phyloP scores from a whole-genome alignment of 2,888 invertebrate species.

The Erebia ligea region DNA sequence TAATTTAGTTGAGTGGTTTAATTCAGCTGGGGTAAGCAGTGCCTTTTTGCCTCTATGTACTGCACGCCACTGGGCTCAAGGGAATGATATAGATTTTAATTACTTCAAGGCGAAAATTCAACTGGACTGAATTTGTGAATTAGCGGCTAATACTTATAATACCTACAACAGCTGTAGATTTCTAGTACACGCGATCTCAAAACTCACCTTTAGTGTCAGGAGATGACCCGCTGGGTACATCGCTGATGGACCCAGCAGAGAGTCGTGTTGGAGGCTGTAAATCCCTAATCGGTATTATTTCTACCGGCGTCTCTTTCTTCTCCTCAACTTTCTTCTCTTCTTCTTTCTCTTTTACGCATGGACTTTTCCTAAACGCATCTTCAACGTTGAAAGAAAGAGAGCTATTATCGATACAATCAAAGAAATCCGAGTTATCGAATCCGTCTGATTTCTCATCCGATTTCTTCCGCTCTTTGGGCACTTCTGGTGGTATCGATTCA shows the following conservation, averaged over 20 bases:
- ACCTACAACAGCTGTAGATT: background rate
- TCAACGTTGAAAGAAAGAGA: constrained; percentile 78
- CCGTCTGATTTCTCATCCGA: constrained; percentile 81
- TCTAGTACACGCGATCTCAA: background rate
- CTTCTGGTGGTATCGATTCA: constrained; percentile 73
- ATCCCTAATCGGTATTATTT: constrained; percentile 55
- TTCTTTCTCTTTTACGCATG: constrained; percentile 68
- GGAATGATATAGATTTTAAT: no score
- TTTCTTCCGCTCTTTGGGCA: constrained; percentile 76
- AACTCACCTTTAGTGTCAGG: constrained; percentile 82
- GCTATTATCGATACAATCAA: constrained; percentile 80
- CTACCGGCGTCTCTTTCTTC: constrained; percentile 55
- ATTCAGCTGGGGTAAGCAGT: no score
- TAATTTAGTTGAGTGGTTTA: no score
- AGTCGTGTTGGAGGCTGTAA: constrained; percentile 74
- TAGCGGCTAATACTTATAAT: background rate
- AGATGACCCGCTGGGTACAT: constrained; percentile 85
- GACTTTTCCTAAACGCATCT: constrained; percentile 79
- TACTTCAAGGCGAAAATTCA: no score
- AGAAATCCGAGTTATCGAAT: constrained; percentile 79
- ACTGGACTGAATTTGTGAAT: no score
- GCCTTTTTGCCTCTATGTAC: no score
- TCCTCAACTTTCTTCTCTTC: constrained; percentile 61
- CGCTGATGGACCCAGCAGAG: constrained; percentile 85
- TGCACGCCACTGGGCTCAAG: no score